Conservation (phyloP, 2,888 invertebrate species). For the Epirrita christyi region DNA sequence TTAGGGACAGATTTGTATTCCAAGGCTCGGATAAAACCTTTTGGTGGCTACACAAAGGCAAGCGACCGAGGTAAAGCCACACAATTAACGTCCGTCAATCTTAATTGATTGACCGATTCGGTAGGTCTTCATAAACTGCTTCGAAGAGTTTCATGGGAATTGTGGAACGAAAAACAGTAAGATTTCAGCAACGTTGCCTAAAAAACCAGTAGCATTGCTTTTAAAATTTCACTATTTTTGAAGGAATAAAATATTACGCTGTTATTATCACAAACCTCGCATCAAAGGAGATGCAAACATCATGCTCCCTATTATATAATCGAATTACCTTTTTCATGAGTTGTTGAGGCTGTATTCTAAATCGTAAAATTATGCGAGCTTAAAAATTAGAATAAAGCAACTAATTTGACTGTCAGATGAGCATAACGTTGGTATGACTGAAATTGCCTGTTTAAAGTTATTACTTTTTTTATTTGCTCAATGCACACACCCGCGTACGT, state of each 20-base stretch:
- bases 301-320: slow-evolving; percentile 4
- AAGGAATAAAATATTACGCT: too few relatives aligned
- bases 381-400: slow-evolving; percentile 14
- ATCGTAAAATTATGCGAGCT: slow-evolving; percentile 20
- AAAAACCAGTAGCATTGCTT: neutral
- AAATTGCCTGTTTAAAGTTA: too few relatives aligned
- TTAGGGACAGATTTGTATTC: neutral
- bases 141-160: slow-evolving; percentile 61
- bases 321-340: slow-evolving; percentile 13
- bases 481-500: too few relatives aligned
- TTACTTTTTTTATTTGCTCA: too few relatives aligned
- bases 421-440: too few relatives aligned
- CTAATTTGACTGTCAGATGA: slow-evolving; percentile 4
- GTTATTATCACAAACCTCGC: too few relatives aligned
- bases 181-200: neutral
- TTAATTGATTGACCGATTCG: slow-evolving; percentile 51
- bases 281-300: neutral
- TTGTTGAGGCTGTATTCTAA: slow-evolving; percentile 11
- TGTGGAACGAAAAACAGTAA: slow-evolving; percentile 19
- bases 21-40: slow-evolving; percentile 2
- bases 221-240: too few relatives aligned
- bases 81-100: slow-evolving; percentile 45
- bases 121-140: slow-evolving; percentile 49
- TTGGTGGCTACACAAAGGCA: slow-evolving; percentile 1
- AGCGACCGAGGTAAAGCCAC: slow-evolving; percentile 7